Evolutionary conservation across 92 coral and sea anemone genomes (phyloP), one percentile per base, ranked within the genome.

Genomic region (Palythoa heliodiscus): DNA sequence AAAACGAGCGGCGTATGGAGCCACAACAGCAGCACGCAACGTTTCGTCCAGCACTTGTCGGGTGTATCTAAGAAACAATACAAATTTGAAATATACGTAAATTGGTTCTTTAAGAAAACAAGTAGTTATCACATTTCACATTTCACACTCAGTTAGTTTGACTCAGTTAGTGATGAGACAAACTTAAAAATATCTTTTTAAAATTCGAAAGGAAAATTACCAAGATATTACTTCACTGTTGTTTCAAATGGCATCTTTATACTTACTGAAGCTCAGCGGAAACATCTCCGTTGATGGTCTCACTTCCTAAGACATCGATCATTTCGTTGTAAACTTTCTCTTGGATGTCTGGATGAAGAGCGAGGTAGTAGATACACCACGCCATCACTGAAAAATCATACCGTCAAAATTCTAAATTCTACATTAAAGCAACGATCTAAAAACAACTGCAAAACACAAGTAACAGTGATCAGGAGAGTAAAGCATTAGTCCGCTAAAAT

Each of bases 41-140:
- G 98, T 92, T 87, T 96, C 98, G 71, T 96, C 96, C 22, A 94
- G 73, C 47, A 96, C 98, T 81, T 96, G 98, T 37, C 98, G 95
- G 3, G 96, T 91, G 77, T 90, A 96, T 69, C 98, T 96, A 48
- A 76, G 70, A 19, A 8, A 55, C 35, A 29, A 19, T 12, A 12
- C 16, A 76, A 48, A 43, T 43, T 43, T 43, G 50, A 0, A 43
- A 43, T 43, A n/a, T 63, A 63, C 9, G 20, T 63, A 17, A 17
- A 63, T 16, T 16, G 9, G 6, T 19, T 63, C 11, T 1, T n/a
- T 14, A 19, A 52, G 11, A 12, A 55, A 55, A 55, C 1, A 12
- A 55, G 11, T 55, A 12, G 11, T 55, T 55, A 12, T 55, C 61
- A 55, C 16, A 12, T 4, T 11, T 11, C 60, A 11, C 13, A 54